Base-by-base conservation (phyloP, 1,140 invertebrate genomes). In the Leptestheria dahalacensis region DNA sequence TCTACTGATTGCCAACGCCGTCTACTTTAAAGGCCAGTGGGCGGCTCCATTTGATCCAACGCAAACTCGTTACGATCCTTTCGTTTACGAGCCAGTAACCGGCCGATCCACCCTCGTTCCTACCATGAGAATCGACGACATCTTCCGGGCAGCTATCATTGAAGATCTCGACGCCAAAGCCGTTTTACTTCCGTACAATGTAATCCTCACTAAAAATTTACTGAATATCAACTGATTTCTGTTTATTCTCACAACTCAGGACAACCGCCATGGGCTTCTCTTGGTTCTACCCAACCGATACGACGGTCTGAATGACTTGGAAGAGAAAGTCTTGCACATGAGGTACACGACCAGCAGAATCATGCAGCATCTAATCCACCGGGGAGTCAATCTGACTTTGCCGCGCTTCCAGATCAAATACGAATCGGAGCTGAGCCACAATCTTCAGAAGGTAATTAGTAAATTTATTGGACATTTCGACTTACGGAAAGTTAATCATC, bases 11-110 rank as follows among this genome's bases (percentile, higher is more conserved):
- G 56, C 55, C 24, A 62, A 62, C 26, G 61, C 61, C 15, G 26
- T 62, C 21, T 62, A 62, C 55, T 62, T 62, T 33, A 62, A 62
- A 50, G 61, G 61, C n/a, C 41, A 29, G n/a, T 62, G 61, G 61
- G 9, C 25, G 25, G 28, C 48, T 12, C 18, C 55, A 15, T 62
- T 62, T 41, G 54, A 62, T 47, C 15, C 18, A 33, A 18, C n/a
- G 51, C 26, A 59, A 51, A 62, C 61, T 1, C 18, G 23, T 2
- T 12, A 20, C 3, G 58, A 60, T 41, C 28, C 21, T 28, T 60
- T 60, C 28, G 49, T 52, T 29, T 33, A 24, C 33, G 33, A 41
- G 33, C 15, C 33, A 12, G 21, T 29, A 3, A 28, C 26, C 33
- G 58, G 58, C 21, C 21, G 28, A 41, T 21, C 49, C 25, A 11